Conservation (phyloP, 2,797 vertebrate genomes). For the Tapera naevia region DNA sequence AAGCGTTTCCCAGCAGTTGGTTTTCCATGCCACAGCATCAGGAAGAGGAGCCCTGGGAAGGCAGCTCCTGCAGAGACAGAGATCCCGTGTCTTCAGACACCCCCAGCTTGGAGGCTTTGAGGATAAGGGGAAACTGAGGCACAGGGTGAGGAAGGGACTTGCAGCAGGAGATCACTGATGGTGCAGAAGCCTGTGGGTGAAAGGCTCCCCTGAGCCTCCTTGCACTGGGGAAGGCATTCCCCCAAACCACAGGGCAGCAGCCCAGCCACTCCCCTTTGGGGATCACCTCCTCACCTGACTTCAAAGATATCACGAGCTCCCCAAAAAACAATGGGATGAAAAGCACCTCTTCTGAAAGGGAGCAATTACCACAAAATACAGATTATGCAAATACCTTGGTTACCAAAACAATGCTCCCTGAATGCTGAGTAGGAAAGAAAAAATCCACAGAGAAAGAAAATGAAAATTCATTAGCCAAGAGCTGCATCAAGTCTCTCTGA, state of each 20-base stretch:
- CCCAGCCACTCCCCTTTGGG: not conserved
- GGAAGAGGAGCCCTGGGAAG: not conserved
- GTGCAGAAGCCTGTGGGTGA: not conserved
- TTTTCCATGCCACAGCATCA: accelerated
- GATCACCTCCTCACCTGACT: not conserved
- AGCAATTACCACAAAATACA: constrained; percentile 65
- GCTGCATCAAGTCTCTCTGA: not conserved
- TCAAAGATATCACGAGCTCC: not conserved
- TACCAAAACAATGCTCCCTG: constrained; percentile 52
- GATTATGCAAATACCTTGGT: constrained; percentile 69
- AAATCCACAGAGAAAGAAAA: not conserved
- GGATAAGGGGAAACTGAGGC: not conserved
- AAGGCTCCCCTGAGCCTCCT: not conserved
- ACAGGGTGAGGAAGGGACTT: accelerated
- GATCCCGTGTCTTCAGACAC: accelerated
- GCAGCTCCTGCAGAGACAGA: not conserved
- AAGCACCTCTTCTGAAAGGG: constrained; percentile 46
- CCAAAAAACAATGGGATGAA: not conserved
- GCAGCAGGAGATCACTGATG: not conserved
- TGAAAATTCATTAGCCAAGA: not conserved
- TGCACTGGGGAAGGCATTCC: accelerated
- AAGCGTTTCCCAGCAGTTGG: not conserved
- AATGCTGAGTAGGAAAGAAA: constrained; percentile 58
- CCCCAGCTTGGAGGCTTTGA: not conserved
- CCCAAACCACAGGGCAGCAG: not conserved